Evolutionary conservation across 2,888 invertebrate genomes (phyloP).

Genomic region (Campoplex nolae): DNA sequence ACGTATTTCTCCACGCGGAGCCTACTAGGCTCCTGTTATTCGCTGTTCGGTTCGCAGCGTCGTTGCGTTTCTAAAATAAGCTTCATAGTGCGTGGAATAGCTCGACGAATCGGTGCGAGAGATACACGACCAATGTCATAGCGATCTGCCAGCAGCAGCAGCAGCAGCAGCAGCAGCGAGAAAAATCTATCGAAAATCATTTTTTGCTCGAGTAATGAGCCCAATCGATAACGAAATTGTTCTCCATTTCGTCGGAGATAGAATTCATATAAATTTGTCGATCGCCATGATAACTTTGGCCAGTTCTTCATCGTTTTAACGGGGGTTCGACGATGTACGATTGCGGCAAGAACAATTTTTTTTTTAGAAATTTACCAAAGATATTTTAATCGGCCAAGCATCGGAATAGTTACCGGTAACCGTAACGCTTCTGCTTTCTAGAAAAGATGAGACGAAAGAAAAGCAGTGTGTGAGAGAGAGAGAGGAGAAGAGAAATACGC

Average conservation of each 20-base stretch:
- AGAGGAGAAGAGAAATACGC: conserved; percentile 56
- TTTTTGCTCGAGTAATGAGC: too few relatives aligned
- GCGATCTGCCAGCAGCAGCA: conserved; percentile 9
- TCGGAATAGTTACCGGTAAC: conserved; percentile 20
- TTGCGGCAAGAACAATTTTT: not conserved
- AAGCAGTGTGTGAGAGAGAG: conserved; percentile 3
- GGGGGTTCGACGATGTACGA: not conserved
- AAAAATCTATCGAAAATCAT: too few relatives aligned
- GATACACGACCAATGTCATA: not conserved
- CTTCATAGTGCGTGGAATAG: conserved; percentile 76
- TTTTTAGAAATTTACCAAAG: not conserved
- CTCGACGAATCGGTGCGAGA: conserved; percentile 64
- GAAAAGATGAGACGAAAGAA: not conserved
- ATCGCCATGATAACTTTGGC: too few relatives aligned
- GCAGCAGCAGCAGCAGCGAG: too few relatives aligned
- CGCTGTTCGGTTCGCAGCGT: conserved; percentile 56
- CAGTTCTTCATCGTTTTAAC: too few relatives aligned
- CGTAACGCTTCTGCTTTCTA: not conserved
- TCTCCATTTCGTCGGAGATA: too few relatives aligned
- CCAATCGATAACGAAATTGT: too few relatives aligned
- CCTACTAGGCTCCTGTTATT: conserved; percentile 56
- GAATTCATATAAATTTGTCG: too few relatives aligned
- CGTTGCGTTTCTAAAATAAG: conserved; percentile 80
- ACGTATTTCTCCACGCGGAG: conserved; percentile 10
- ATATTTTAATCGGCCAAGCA: not conserved